Base-by-base conservation (phyloP, 1,140 invertebrate species). In the Achroia grisella region DNA sequence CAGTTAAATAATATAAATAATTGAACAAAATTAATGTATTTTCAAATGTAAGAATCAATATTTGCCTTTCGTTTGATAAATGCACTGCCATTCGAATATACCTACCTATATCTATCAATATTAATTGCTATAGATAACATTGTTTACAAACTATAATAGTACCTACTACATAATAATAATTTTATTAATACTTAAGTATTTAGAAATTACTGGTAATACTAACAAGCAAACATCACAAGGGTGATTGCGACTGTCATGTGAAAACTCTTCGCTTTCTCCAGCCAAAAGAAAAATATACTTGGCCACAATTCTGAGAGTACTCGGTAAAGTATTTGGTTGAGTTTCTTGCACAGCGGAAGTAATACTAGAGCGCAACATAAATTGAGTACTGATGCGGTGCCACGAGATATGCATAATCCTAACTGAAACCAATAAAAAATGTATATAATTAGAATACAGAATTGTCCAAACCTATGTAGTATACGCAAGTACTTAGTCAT, bases 201-300 rank as follows among this genome's bases (percentile, higher is more conserved):
- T 23, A 23, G 17, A 3, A 3, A 3, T 2, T 23, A 23, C 6
- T 23, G 2, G 2, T 23, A 23, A 12, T 29, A 70, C 73, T 73
- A 54, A 85, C 81, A 75, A 52, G 68, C 72, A 66, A 81, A 82
- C 14, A 71, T 4, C 9, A 78, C 49, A 1, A 85, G 61, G 0
- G 81, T 85, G 8, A 71, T 48, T 1, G 76, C 78, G 15, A 85
- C 72, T 11, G 76, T 82, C 71, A 85, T 85, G 23, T 85, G 80
- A 41, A 78, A 79, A 43, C 71, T 76, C 48, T 85, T 85, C 10
- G 78, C 72, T 34, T 50, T 72, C 56, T 85, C 78, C 47, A 85
- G 43, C 81, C 81, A 85, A 42, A 77, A 74, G 59, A 84, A 82
- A 52, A 84, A 84, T n/a, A 82, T 42, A 9, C 67, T 61, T 2